Percentiles rank a stretch among this genome's conserved stretches.
Evolutionary conservation across 2,888 invertebrate genomes (phyloP).

Genomic region (Abrostola tripartita): DNA sequence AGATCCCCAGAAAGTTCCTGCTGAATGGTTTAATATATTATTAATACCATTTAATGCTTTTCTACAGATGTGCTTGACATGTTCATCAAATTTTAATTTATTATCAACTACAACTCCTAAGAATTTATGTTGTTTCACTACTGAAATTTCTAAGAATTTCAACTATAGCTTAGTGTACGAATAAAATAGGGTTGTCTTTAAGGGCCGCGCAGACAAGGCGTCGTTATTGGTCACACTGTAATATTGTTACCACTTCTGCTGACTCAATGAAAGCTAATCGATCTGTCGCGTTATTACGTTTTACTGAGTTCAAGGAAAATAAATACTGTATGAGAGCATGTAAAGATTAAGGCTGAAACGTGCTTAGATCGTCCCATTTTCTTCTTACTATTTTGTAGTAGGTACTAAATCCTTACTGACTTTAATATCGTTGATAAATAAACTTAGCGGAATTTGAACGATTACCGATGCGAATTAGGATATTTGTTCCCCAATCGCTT

Average conservation of each 20-base stretch:
- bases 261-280: constrained; percentile 70
- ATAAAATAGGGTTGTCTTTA: constrained; percentile 70
- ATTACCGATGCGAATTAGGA: too few relatives aligned
- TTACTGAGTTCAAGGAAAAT: constrained; percentile 58
- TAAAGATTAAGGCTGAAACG: constrained; percentile 10
- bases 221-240: constrained; percentile 68
- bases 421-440: background rate
- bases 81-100: too few relatives aligned
- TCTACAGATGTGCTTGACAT: too few relatives aligned
- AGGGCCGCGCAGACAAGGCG: constrained; percentile 57
- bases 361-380: constrained; percentile 12
- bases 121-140: too few relatives aligned
- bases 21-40: too few relatives aligned
- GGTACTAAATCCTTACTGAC: background rate
- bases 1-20: too few relatives aligned
- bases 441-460: background rate
- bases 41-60: too few relatives aligned
- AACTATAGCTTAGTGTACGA: too few relatives aligned
- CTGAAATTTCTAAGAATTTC: too few relatives aligned
- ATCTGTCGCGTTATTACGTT: constrained; percentile 70
- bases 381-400: background rate
- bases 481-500: too few relatives aligned
- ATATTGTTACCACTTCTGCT: constrained; percentile 69
- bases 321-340: constrained; percentile 51
- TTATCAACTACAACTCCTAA: too few relatives aligned